phyloP scores from a whole-genome alignment of 2,113 vertebrate species.

The Pygathrix nemaeus region DNA sequence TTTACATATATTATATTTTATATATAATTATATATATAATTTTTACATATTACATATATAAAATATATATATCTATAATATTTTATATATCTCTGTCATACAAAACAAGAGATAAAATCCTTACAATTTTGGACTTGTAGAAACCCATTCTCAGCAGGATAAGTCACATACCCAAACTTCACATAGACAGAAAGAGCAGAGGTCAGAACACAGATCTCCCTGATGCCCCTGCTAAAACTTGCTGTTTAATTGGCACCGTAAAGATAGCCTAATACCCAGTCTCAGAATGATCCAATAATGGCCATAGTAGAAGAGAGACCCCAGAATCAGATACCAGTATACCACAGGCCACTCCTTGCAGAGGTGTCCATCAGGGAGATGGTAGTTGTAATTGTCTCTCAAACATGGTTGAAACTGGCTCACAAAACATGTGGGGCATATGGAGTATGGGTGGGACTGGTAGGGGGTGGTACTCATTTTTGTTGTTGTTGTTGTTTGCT shows the following conservation, averaged over 20 bases:
- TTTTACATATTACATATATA: neutral
- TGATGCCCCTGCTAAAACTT: neutral
- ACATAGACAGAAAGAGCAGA: neutral
- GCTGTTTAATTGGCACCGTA: neutral
- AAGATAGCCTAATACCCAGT: neutral
- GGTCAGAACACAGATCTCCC: neutral
- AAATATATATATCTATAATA: too few relatives aligned
- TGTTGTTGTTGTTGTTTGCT: too few relatives aligned
- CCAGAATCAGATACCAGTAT: neutral
- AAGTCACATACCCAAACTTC: neutral
- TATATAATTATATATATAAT: too few relatives aligned
- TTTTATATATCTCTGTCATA: neutral
- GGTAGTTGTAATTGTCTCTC: neutral
- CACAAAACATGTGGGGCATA: neutral
- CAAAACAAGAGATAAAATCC: neutral
- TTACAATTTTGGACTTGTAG: neutral
- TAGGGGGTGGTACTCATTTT: neutral
- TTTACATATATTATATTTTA: too few relatives aligned
- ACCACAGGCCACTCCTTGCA: neutral
- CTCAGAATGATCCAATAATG: neutral
- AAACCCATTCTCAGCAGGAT: neutral
- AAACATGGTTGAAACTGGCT: conserved; percentile 14
- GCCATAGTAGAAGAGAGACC: neutral
- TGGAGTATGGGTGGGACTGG: fast-evolving
- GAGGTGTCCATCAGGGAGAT: neutral